phyloP scores from a whole-genome alignment of 2,113 vertebrate species.

The Erythrocebus patas region DNA sequence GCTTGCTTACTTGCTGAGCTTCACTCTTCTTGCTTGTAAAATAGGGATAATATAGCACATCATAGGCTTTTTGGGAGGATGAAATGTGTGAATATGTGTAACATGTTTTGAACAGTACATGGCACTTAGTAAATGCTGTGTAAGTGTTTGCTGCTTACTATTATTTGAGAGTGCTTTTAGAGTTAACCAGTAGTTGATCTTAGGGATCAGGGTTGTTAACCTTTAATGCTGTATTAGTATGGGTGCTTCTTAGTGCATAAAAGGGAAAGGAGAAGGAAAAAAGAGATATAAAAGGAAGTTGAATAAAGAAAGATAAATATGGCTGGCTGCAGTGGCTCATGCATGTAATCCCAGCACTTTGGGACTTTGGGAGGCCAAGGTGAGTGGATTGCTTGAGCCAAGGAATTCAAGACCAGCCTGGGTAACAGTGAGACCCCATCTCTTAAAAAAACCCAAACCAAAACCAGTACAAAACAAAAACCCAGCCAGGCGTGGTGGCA shows the following conservation, averaged over 20 bases:
- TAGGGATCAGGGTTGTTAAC: not conserved
- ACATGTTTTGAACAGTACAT: not conserved
- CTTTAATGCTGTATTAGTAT: not conserved
- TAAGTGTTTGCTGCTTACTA: not conserved
- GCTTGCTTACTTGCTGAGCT: not conserved
- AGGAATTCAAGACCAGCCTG: too few relatives aligned
- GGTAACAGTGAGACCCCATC: too few relatives aligned
- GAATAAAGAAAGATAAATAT: not conserved
- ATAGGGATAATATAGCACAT: not conserved
- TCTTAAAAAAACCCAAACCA: too few relatives aligned
- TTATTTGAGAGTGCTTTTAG: slow-evolving; percentile 16
- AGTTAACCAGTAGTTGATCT: not conserved
- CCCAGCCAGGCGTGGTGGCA: too few relatives aligned
- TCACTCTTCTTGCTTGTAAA: slow-evolving; percentile 13
- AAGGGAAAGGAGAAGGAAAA: not conserved
- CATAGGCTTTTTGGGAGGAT: not conserved
- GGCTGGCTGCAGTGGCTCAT: too few relatives aligned
- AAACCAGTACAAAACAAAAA: too few relatives aligned
- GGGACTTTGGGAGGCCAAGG: too few relatives aligned
- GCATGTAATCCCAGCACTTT: too few relatives aligned
- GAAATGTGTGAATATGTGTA: not conserved
- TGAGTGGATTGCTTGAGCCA: too few relatives aligned
- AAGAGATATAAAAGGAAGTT: not conserved
- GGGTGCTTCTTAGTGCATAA: not conserved
- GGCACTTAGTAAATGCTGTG: not conserved